A percentile compares a stretch with the other conserved stretches of the same genome.
phyloP scores from a whole-genome alignment of 2,888 invertebrate species.

The Metopia argyrocephala region DNA sequence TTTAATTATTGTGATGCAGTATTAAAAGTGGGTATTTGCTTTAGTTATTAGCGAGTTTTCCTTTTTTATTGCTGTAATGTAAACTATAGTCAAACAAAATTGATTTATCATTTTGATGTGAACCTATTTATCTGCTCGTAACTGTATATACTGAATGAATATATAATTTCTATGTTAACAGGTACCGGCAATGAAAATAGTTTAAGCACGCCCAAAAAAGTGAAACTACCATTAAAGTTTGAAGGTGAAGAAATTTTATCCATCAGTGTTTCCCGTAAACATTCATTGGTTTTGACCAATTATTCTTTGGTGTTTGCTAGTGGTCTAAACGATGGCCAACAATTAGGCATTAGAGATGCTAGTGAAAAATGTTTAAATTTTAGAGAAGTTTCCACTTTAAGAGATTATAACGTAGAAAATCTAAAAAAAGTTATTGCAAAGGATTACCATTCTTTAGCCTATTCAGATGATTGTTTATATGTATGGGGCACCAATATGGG shows the following conservation, averaged over 20 bases:
- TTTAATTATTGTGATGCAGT: no score
- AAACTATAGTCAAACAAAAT: no score
- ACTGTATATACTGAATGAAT: no score
- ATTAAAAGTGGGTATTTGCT: no score
- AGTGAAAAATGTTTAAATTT: constrained; percentile 77
- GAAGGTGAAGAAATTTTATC: constrained; percentile 73
- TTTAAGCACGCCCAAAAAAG: constrained; percentile 73
- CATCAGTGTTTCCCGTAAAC: constrained; percentile 75
- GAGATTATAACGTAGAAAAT: constrained; percentile 77
- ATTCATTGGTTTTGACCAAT: constrained; percentile 76
- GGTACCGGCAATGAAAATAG: constrained; percentile 82
- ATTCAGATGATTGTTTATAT: constrained; percentile 83
- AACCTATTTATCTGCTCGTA: no score
- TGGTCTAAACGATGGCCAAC: constrained; percentile 83
- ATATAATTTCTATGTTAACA: constrained; percentile 53
- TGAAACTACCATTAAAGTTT: constrained; percentile 72
- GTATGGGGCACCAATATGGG: constrained; percentile 92
- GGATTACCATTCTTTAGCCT: constrained; percentile 85
- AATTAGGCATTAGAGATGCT: constrained; percentile 82
- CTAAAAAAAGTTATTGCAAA: constrained; percentile 83
- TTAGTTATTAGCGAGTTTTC: no score
- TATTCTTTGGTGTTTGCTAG: constrained; percentile 79
- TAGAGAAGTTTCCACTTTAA: constrained; percentile 73
- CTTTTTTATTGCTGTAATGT: no score
- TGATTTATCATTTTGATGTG: no score